These are phyloP conservation scores for Brotogeris chrysoptera DNA, from an alignment of 2,797 vertebrate species.

Conservation along the genomic window DNA sequence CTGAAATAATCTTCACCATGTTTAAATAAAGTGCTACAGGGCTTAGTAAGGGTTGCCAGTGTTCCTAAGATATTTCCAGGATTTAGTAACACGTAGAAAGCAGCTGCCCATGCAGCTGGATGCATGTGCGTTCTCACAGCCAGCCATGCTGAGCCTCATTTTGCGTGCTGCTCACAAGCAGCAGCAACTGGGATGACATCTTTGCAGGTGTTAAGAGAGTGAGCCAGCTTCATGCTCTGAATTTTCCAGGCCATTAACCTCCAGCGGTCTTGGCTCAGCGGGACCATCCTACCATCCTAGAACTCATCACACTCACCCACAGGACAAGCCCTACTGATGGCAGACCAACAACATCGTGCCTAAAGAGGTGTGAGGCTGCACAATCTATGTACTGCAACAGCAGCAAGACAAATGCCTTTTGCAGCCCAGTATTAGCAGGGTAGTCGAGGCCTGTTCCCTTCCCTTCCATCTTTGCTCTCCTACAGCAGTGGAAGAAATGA, in stretches of 20 bases:
- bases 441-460: background rate
- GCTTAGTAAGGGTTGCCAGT: background rate
- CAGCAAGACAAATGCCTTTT: background rate
- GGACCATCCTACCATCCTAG: background rate
- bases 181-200: background rate
- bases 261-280: background rate
- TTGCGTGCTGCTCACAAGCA: background rate
- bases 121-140: background rate
- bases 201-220: background rate
- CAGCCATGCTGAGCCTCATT: background rate
- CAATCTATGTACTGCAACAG: background rate
- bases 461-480: background rate
- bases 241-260: background rate
- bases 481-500: background rate
- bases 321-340: background rate
- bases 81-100: background rate
- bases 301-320: background rate
- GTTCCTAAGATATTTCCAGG: background rate
- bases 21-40: background rate
- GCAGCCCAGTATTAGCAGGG: background rate
- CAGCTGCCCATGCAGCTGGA: background rate
- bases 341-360: background rate
- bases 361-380: background rate
- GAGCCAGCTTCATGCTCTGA: background rate
- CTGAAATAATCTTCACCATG: background rate